Evolutionary conservation across 2,113 vertebrate genomes (phyloP), one percentile per base, ranked within the genome.

Genomic region (Zosterops lateralis): DNA sequence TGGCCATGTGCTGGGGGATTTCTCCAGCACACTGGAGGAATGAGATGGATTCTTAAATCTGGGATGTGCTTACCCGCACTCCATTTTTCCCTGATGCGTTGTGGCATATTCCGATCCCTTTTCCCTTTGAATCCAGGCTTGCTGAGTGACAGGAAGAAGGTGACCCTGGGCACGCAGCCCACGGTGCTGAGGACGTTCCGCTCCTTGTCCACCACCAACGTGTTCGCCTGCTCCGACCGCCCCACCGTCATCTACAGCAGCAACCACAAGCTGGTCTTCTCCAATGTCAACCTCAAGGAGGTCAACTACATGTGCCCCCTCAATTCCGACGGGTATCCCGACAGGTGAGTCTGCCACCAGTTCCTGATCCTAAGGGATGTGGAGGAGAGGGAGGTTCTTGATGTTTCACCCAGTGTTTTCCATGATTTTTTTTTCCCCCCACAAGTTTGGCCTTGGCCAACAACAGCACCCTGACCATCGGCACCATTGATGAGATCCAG

Each of bases 221-320:
- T 99, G 21, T 99, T 99, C 7, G 99, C 99, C 75, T 99, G 99
- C 97, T 99, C 99, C 1, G 99, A 99, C 97, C 98, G 99, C 19
- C 99, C 99, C 87, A 99, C 99, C 2, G 99, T 99, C 98, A 99
- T 99, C 98, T 99, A 99, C 95, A 99, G 99, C 96, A 99, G 99
- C 96, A 99, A 99, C 97, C 99, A 99, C 98, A 99, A 99, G 89
- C 97, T 99, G 92, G 99, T 99, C 78, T 99, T 99, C 97, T 99
- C 99, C 93, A 99, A 99, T 0, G 99, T 99, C 97, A 99, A 99
- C 97, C 98, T 99, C 87, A 99, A 99, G 96, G 99, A 99, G 91
- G 99, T 99, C 96, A 99, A 99, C 97, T 99, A 99, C 93, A 99
- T 99, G 99, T 99, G 99, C 94, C 99, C 99, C 5, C 99, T 99